These are phyloP conservation scores for Pseudomyrmex sp. DNA, from an alignment of 1,140 invertebrate genomes.

Conservation along the genomic window DNA sequence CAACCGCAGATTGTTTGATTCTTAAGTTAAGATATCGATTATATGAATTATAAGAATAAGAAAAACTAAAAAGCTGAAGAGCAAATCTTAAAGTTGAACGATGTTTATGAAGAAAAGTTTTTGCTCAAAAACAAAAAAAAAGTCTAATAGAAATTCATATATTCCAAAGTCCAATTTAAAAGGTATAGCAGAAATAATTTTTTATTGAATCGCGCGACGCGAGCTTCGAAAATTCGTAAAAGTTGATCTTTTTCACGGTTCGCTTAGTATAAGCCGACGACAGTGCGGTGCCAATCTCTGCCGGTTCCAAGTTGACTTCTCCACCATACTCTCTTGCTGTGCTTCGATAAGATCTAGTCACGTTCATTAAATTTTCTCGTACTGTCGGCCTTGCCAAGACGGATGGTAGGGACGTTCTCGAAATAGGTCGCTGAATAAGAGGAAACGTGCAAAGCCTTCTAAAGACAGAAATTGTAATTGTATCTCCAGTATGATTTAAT, in stretches of 20 bases:
- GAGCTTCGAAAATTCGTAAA: slow-evolving; percentile 47
- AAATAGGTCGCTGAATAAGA: slow-evolving; percentile 69
- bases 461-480: slow-evolving; percentile 66
- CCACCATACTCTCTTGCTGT: slow-evolving; percentile 38
- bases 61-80: not conserved
- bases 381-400: slow-evolving; percentile 68
- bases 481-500: slow-evolving; percentile 62
- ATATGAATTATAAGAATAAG: slow-evolving; percentile 15
- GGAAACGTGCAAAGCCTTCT: slow-evolving; percentile 68
- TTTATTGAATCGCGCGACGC: slow-evolving; percentile 19
- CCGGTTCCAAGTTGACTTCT: slow-evolving; percentile 60
- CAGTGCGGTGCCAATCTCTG: slow-evolving; percentile 52
- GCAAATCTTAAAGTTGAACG: not conserved
- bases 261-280: slow-evolving; percentile 39
- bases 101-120: slow-evolving; percentile 10
- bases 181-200: not conserved
- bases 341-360: slow-evolving; percentile 71
- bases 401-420: slow-evolving; percentile 57
- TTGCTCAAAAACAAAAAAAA: not conserved
- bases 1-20: not conserved
- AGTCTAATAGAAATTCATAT: slow-evolving; percentile 2
- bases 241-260: slow-evolving; percentile 20
- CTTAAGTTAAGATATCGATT: slow-evolving; percentile 28
- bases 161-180: not conserved
- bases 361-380: slow-evolving; percentile 73